A percentile compares a stretch with the other conserved stretches of the same genome.
These are phyloP conservation scores for Cataglyphis livida DNA, from an alignment of 2,888 invertebrate species.

Conservation along the genomic window DNA sequence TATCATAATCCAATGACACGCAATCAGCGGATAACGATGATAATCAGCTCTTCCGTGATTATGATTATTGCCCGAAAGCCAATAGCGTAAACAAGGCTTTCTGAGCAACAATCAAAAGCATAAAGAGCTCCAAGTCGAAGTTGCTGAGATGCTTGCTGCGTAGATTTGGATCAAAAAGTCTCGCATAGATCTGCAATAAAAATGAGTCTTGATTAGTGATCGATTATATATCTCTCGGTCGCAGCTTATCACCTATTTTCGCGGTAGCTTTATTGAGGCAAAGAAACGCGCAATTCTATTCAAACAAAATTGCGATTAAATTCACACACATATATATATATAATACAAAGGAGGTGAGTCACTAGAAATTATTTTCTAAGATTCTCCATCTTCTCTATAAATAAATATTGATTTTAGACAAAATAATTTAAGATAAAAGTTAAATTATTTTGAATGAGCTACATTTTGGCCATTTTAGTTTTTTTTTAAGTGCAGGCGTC, in stretches of 20 bases:
- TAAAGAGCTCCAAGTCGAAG: constrained; percentile 80
- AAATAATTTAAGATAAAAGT: no score
- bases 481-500: no score
- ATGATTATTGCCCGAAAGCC: constrained; percentile 86
- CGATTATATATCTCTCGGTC: not conserved
- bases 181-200: constrained; percentile 25
- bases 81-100: constrained; percentile 84
- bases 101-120: constrained; percentile 87
- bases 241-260: not conserved
- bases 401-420: no score
- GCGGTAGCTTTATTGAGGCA: not conserved
- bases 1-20: constrained; percentile 49
- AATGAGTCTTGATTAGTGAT: constrained; percentile 11
- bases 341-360: not conserved
- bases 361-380: no score
- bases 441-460: no score
- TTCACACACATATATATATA: not conserved
- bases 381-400: no score
- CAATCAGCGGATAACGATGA: constrained; percentile 46
- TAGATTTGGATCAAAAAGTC: not conserved
- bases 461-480: no score
- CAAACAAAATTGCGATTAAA: constrained; percentile 15
- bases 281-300: no score
- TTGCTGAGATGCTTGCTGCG: not conserved
- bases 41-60: constrained; percentile 83